Evolutionary conservation across 2,113 vertebrate species (phyloP).

Genomic region (Anarhynchus alexandrinus): DNA sequence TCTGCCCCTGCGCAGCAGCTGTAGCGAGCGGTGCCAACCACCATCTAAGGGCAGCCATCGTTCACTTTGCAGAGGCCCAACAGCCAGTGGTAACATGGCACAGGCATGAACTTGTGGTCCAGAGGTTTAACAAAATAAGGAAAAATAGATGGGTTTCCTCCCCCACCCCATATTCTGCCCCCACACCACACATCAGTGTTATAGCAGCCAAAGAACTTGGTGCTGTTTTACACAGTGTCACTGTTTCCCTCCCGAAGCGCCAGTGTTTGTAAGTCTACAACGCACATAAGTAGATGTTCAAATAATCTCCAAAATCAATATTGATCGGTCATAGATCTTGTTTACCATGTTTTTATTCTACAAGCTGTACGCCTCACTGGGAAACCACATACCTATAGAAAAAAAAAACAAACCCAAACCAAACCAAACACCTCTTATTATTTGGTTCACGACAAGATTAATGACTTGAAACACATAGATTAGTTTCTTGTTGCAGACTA

Average conservation of each 20-base stretch:
- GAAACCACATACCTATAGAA: background rate
- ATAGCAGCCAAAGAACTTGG: background rate
- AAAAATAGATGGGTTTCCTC: background rate
- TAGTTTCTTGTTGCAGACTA: background rate
- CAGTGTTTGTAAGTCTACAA: fast-evolving
- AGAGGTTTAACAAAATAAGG: background rate
- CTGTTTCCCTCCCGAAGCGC: background rate
- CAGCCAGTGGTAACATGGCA: background rate
- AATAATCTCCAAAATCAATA: background rate
- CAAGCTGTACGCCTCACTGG: background rate
- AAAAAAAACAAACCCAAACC: background rate
- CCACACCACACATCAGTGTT: background rate
- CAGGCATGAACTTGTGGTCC: background rate
- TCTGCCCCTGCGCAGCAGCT: background rate
- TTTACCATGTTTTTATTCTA: background rate
- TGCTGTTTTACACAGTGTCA: background rate
- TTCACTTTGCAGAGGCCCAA: background rate
- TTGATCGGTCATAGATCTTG: background rate
- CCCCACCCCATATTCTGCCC: fast-evolving
- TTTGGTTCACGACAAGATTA: background rate
- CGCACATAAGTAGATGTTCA: background rate
- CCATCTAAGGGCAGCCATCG: background rate
- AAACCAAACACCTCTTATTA: background rate
- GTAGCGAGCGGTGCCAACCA: background rate
- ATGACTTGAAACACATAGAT: background rate